These are phyloP conservation scores for Leptodactylus fuscus DNA, from an alignment of 2,113 vertebrate species.

Conservation along the genomic window DNA sequence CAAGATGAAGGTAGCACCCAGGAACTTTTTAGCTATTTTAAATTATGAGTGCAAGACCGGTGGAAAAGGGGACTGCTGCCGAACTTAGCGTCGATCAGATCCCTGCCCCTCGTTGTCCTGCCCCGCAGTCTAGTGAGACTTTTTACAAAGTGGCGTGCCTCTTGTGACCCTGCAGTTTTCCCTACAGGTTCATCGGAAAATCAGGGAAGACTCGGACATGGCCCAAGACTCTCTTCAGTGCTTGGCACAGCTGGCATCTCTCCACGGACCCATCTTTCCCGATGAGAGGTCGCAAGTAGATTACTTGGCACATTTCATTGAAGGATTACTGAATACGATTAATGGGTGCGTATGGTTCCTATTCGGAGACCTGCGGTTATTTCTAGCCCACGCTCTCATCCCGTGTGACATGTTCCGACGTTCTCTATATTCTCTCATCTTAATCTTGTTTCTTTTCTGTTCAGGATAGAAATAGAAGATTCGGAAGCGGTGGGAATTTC, in stretches of 20 bases:
- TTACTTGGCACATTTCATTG: slow-evolving; percentile 97
- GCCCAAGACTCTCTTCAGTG: slow-evolving; percentile 98
- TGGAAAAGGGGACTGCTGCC: slow-evolving; percentile 51
- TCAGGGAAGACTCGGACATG: slow-evolving; percentile 98
- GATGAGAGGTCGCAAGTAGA: slow-evolving; percentile 95
- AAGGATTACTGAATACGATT: slow-evolving; percentile 95
- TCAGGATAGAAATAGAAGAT: slow-evolving; percentile 98
- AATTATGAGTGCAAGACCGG: slow-evolving; percentile 50
- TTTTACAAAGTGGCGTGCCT: slow-evolving; percentile 54
- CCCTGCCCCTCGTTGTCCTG: not conserved
- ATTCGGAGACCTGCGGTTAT: not conserved
- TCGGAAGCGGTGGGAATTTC: slow-evolving; percentile 97
- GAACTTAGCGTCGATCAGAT: slow-evolving; percentile 55
- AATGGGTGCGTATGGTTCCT: slow-evolving; percentile 88
- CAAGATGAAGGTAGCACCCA: slow-evolving; percentile 74
- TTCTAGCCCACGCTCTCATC: slow-evolving; percentile 52
- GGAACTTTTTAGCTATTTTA: slow-evolving; percentile 65
- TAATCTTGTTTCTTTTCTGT: slow-evolving; percentile 61
- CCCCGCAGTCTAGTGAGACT: slow-evolving; percentile 59
- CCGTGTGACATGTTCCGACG: slow-evolving; percentile 42
- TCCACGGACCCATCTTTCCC: slow-evolving; percentile 94
- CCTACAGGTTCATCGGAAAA: slow-evolving; percentile 96
- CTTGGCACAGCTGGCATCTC: slow-evolving; percentile 94
- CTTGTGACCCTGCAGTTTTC: slow-evolving; percentile 55
- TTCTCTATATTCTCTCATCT: not conserved